Percentiles rank a stretch among this genome's conserved stretches.
Evolutionary conservation across 1,140 invertebrate genomes (phyloP).

Genomic region (Drosophila nikananu): DNA sequence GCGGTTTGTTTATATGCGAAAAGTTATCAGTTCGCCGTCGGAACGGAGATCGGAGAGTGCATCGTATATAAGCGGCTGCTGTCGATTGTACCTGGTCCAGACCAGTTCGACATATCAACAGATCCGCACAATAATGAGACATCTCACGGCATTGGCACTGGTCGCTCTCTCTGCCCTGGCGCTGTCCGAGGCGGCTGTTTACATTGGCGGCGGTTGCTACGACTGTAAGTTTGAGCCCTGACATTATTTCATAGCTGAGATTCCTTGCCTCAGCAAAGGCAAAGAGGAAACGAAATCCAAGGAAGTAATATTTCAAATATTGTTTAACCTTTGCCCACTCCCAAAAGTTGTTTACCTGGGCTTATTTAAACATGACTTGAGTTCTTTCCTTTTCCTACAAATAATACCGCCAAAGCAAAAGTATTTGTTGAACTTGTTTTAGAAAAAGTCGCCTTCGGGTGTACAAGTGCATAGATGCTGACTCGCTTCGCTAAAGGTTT

Average conservation of each 20-base stretch:
- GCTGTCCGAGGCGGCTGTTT: slow-evolving; percentile 63
- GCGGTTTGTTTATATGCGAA: slow-evolving; percentile 26
- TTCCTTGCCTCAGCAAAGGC: not conserved
- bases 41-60: slow-evolving; percentile 11
- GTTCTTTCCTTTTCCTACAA: not conserved
- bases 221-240: slow-evolving; percentile 52
- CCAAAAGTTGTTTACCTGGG: not conserved
- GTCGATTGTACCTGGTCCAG: slow-evolving; percentile 48
- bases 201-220: slow-evolving; percentile 73
- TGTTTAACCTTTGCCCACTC: not conserved
- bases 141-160: slow-evolving; percentile 47
- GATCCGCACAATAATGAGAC: slow-evolving; percentile 50
- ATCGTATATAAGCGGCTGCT: slow-evolving; percentile 62
- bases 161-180: slow-evolving; percentile 49
- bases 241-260: not conserved
- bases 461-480: not conserved
- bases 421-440: not conserved
- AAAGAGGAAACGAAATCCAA: not conserved
- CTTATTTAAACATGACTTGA: not conserved
- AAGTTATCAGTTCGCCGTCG: slow-evolving; percentile 21
- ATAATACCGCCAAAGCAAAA: not conserved
- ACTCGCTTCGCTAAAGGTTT: not conserved
- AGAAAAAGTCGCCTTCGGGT: not conserved
- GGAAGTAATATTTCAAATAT: not conserved
- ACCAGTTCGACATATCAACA: slow-evolving; percentile 48